A percentile compares a stretch with the other conserved stretches of the same genome.
These are phyloP conservation scores for Chymomyza procnemis DNA, from an alignment of 2,888 invertebrate species.

Conservation along the genomic window DNA sequence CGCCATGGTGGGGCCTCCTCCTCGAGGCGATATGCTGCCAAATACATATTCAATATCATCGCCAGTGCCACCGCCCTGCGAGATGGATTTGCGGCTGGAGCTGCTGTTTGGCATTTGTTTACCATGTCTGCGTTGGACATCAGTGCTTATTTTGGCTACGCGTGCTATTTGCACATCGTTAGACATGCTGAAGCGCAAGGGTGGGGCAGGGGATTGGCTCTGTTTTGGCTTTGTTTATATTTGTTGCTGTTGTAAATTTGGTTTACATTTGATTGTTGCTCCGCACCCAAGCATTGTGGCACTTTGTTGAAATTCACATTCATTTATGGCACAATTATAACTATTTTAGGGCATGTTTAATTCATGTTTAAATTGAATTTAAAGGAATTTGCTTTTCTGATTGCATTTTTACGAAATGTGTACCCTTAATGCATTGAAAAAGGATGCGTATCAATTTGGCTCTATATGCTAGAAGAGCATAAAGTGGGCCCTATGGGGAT, in stretches of 20 bases:
- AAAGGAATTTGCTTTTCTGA: not conserved
- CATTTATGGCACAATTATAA: conserved; percentile 26
- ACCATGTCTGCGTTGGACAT: conserved; percentile 44
- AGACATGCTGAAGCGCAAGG: conserved; percentile 52
- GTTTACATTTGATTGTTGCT: conserved; percentile 51
- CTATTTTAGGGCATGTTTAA: conserved; percentile 56
- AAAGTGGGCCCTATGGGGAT: no score
- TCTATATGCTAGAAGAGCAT: no score
- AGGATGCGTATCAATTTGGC: not conserved
- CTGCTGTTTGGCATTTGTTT: conserved; percentile 47
- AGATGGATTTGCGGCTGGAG: conserved; percentile 36
- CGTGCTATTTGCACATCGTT: conserved; percentile 75
- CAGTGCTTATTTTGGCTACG: conserved; percentile 65
- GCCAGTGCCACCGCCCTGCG: conserved; percentile 34
- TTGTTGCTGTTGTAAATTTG: conserved; percentile 4
- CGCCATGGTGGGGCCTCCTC: conserved; percentile 36
- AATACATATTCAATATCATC: conserved; percentile 70
- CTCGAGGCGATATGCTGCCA: conserved; percentile 75
- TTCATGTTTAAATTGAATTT: conserved; percentile 32
- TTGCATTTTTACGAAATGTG: not conserved
- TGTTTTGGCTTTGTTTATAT: conserved; percentile 14
- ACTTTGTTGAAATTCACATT: conserved; percentile 28
- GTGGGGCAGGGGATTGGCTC: conserved; percentile 9
- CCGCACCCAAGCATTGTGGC: conserved; percentile 38
- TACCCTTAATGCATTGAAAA: not conserved